Percentiles rank a stretch among this genome's conserved stretches.
phyloP scores from a whole-genome alignment of 2,113 vertebrate species.

The Procapra przewalskii region DNA sequence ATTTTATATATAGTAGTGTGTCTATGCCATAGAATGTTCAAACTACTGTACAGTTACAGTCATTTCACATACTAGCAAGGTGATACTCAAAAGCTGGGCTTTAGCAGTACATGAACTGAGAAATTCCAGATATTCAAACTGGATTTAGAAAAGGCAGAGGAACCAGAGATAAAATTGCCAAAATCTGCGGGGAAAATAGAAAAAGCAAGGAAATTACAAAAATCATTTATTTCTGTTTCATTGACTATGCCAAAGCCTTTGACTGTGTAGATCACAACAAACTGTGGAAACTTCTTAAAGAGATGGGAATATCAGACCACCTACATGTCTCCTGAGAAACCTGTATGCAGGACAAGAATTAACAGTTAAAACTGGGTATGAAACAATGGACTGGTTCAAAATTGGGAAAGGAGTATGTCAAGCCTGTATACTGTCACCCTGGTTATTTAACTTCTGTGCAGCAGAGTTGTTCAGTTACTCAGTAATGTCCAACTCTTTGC shows the following conservation, averaged over 20 bases:
- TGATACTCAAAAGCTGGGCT: neutral
- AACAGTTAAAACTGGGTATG: neutral
- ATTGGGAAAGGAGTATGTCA: neutral
- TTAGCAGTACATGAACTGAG: neutral
- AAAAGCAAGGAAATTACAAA: neutral
- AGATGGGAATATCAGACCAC: neutral
- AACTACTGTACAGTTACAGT: neutral
- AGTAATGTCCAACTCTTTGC: neutral
- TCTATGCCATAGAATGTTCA: neutral
- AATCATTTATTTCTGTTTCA: neutral
- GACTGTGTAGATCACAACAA: neutral
- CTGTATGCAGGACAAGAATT: neutral
- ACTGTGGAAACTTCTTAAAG: neutral
- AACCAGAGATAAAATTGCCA: neutral
- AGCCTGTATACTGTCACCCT: neutral
- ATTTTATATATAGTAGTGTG: neutral
- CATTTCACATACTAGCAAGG: neutral
- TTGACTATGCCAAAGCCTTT: neutral
- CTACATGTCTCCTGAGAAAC: neutral
- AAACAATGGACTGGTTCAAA: neutral
- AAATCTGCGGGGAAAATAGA: fast-evolving
- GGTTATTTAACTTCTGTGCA: neutral
- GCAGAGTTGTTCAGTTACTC: neutral
- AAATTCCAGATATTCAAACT: neutral
- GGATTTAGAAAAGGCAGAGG: neutral